Conservation (phyloP, 2,113 vertebrate genomes). For the Rhinichthys klamathensis region DNA sequence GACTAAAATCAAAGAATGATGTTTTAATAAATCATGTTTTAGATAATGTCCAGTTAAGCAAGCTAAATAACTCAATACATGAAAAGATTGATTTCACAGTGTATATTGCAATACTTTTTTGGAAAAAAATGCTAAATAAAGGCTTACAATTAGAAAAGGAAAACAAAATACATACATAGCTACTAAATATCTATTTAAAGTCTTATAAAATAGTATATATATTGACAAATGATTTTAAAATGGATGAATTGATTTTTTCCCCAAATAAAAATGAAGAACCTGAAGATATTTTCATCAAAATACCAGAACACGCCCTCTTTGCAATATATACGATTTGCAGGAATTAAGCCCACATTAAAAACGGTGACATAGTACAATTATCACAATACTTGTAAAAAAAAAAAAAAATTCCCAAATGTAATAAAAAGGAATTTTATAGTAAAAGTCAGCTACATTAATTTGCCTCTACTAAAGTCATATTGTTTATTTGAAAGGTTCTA, state of each 20-base stretch:
- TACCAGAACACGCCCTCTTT: neutral
- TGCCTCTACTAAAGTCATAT: neutral
- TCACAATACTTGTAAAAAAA: neutral
- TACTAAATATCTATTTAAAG: neutral
- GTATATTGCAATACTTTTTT: neutral
- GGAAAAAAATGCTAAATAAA: neutral
- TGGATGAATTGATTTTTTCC: neutral
- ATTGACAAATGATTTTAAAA: neutral
- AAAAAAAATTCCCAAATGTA: neutral
- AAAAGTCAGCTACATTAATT: neutral
- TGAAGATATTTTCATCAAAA: neutral
- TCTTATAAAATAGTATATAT: neutral
- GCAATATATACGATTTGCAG: neutral
- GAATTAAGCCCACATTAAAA: neutral
- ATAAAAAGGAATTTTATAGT: neutral
- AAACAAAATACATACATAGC: neutral
- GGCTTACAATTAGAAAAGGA: neutral
- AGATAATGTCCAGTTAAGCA: neutral
- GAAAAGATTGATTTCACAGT: neutral
- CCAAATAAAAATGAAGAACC: neutral
- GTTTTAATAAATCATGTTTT: neutral
- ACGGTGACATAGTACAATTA: neutral
- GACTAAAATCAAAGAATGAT: neutral
- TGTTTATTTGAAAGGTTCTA: slow-evolving; percentile 50
- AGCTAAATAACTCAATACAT: neutral